Evolutionary conservation across 2,113 vertebrate genomes (phyloP).

Genomic region (western clawed frog (Xenopus tropicalis)): DNA sequence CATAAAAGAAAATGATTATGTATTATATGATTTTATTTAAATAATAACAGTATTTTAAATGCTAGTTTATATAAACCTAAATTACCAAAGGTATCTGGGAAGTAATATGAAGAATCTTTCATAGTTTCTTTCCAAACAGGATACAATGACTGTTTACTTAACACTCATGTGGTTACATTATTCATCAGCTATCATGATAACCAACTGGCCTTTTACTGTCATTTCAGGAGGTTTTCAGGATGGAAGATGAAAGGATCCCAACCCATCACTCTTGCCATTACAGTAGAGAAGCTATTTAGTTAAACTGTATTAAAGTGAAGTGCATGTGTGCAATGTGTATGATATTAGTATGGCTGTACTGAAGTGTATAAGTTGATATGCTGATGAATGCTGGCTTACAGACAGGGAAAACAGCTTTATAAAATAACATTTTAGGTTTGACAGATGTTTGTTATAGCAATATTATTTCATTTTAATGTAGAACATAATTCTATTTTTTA

Average conservation of each 20-base stretch:
- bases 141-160: too few species aligned
- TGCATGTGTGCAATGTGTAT: background rate
- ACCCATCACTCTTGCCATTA: slow-evolving; percentile 3
- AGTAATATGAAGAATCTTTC: too few species aligned
- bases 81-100: too few species aligned
- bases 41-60: too few species aligned
- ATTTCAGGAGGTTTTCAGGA: background rate
- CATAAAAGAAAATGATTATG: too few species aligned
- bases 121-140: too few species aligned
- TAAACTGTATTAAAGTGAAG: background rate
- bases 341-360: background rate
- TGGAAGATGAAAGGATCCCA: background rate
- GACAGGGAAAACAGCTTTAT: background rate
- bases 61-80: too few species aligned
- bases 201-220: background rate
- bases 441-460: slow-evolving; percentile 14
- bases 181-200: too few species aligned
- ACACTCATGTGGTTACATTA: too few species aligned
- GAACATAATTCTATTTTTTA: slow-evolving; percentile 2
- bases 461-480: slow-evolving; percentile 11
- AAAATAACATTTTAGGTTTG: background rate
- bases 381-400: background rate
- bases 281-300: background rate
- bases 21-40: too few species aligned
- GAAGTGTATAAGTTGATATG: background rate